Percentiles rank a stretch among this genome's conserved stretches.
Conservation (phyloP, 1,140 invertebrate genomes). For the Bombus turneri region DNA sequence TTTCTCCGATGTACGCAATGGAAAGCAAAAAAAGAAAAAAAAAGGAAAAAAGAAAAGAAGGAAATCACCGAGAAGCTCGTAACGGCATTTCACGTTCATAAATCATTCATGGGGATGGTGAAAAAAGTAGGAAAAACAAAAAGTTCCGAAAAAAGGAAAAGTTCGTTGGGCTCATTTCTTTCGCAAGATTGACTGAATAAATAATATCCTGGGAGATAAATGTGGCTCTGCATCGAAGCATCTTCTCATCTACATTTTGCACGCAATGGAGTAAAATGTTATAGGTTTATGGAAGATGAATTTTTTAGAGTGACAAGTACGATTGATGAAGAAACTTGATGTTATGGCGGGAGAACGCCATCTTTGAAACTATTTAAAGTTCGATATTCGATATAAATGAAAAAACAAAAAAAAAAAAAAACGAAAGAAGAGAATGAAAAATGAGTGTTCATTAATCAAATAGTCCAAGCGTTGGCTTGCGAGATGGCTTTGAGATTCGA, state of each 20-base stretch:
- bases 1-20: background rate
- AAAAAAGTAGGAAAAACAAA: background rate
- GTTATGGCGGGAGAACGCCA: background rate
- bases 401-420: background rate
- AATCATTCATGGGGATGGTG: slow-evolving; percentile 60
- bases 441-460: background rate
- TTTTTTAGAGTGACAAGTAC: background rate
- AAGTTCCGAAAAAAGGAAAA: background rate
- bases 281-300: background rate
- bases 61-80: slow-evolving; percentile 14
- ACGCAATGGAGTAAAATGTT: background rate
- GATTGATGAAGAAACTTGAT: slow-evolving; percentile 9
- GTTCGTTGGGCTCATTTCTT: slow-evolving; percentile 31
- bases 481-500: too few species aligned
- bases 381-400: background rate
- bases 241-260: background rate
- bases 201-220: slow-evolving; percentile 58
- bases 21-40: background rate
- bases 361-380: background rate
- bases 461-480: background rate
- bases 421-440: too few species aligned
- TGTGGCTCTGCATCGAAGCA: slow-evolving; percentile 31
- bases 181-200: slow-evolving; percentile 61
- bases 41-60: background rate
- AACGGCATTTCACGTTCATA: slow-evolving; percentile 43